Evolutionary conservation across 1,140 invertebrate genomes (phyloP).

Genomic region (Apocrypta bakeri): DNA sequence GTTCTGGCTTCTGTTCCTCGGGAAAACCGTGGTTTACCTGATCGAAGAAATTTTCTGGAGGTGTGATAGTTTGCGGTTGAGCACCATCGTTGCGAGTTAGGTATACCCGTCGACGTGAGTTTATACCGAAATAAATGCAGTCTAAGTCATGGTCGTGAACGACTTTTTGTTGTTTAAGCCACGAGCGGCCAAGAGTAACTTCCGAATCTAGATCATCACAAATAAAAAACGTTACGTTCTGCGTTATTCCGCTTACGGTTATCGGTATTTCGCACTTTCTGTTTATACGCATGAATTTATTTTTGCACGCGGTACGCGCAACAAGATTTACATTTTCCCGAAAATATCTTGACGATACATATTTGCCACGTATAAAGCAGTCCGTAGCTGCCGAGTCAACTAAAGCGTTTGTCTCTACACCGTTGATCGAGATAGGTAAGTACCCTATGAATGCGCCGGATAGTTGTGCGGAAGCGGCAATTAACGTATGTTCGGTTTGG

Average conservation of each 20-base stretch:
- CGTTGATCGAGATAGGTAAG: no score
- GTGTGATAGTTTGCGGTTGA: neutral
- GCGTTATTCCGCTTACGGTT: neutral
- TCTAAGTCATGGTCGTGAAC: neutral
- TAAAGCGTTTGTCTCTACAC: no score
- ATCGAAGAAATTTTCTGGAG: neutral
- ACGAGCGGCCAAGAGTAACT: neutral
- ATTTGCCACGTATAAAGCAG: no score
- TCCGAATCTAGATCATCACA: neutral
- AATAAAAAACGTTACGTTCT: neutral
- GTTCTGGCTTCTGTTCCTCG: neutral
- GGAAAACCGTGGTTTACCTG: conserved; percentile 16
- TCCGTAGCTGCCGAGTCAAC: no score
- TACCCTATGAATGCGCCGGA: no score
- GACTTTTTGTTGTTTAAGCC: neutral
- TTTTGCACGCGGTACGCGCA: no score
- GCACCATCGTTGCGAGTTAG: neutral
- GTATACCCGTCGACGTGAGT: neutral
- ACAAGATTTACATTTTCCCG: neutral
- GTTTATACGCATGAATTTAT: neutral
- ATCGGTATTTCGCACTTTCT: neutral
- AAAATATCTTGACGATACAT: neutral
- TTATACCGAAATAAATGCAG: neutral
- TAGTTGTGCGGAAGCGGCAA: neutral
- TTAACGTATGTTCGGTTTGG: neutral